Evolutionary conservation across 1,140 invertebrate species (phyloP).

Genomic region (Leptoteleia sp.): DNA sequence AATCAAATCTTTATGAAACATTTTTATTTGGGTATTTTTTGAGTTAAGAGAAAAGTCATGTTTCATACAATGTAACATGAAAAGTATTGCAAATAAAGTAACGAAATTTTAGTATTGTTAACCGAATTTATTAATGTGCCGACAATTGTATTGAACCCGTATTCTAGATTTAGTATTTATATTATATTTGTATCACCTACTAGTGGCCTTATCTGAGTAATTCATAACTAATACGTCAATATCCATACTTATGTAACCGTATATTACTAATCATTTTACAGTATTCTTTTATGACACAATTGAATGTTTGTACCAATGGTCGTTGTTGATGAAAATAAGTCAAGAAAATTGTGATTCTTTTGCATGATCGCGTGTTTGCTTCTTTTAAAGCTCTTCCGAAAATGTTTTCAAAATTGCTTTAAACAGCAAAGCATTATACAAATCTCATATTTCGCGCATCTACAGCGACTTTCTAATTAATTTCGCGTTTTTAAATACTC

Average conservation of each 20-base stretch:
- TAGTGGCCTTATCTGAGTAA: conserved; percentile 81
- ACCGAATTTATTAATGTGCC: conserved; percentile 8
- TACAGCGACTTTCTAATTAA: conserved; percentile 11
- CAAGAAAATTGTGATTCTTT: conserved; percentile 46
- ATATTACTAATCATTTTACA: conserved; percentile 66
- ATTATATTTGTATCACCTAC: conserved; percentile 79
- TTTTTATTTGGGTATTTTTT: no score
- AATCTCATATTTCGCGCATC: conserved; percentile 10
- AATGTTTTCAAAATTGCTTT: conserved; percentile 2
- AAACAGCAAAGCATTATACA: not conserved
- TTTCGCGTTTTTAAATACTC: conserved; percentile 49
- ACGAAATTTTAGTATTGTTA: conserved; percentile 1
- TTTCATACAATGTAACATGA: not conserved
- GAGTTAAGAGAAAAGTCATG: not conserved
- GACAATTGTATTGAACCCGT: conserved; percentile 70
- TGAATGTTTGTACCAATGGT: conserved; percentile 39
- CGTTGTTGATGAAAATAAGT: conserved; percentile 16
- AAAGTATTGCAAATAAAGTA: conserved; percentile 2
- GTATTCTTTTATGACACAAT: conserved; percentile 65
- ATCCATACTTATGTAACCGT: conserved; percentile 70
- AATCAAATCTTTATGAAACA: no score
- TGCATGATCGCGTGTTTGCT: conserved; percentile 22
- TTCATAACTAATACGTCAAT: conserved; percentile 71
- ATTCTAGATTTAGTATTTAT: conserved; percentile 77
- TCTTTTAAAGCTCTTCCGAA: conserved; percentile 66